These are phyloP conservation scores for Heliconius ethilla DNA, from an alignment of 2,888 invertebrate genomes.

Conservation along the genomic window DNA sequence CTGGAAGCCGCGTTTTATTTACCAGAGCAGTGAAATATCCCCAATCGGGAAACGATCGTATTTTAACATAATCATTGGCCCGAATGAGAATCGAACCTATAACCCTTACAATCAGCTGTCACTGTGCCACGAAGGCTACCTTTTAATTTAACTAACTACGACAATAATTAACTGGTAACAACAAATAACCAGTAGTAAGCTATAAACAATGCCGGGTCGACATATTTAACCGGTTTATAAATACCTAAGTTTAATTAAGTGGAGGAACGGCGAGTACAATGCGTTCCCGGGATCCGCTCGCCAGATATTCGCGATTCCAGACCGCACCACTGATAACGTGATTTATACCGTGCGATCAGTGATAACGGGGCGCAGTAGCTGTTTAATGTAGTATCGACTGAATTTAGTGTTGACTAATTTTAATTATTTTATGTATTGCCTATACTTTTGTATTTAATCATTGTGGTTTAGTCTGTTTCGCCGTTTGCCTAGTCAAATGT, in stretches of 20 bases:
- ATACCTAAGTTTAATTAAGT: conserved; percentile 54
- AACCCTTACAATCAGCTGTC: not conserved
- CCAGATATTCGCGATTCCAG: conserved; percentile 54
- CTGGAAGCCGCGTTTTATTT: too few relatives aligned
- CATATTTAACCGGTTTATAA: conserved; percentile 41
- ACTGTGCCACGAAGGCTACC: not conserved
- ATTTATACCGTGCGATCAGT: conserved; percentile 47
- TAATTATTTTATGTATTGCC: not conserved
- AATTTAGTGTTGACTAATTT: not conserved
- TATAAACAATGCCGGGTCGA: conserved; percentile 29
- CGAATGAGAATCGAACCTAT: not conserved
- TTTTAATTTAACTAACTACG: not conserved
- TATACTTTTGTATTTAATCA: too few relatives aligned
- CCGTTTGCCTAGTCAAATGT: too few relatives aligned
- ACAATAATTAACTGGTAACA: not conserved
- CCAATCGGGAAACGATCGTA: too few relatives aligned
- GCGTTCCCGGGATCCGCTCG: conserved; percentile 51
- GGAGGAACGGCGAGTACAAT: conserved; percentile 48
- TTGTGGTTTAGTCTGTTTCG: too few relatives aligned
- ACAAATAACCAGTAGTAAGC: conserved; percentile 26
- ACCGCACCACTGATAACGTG: conserved; percentile 43
- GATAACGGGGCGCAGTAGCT: not conserved
- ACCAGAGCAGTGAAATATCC: too few relatives aligned
- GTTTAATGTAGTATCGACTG: not conserved
- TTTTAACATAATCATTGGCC: not conserved